Evolutionary conservation across 64 coral and sea anemone species (phyloP), one percentile per base, ranked within the genome.

Genomic region (Montipora foliosa): DNA sequence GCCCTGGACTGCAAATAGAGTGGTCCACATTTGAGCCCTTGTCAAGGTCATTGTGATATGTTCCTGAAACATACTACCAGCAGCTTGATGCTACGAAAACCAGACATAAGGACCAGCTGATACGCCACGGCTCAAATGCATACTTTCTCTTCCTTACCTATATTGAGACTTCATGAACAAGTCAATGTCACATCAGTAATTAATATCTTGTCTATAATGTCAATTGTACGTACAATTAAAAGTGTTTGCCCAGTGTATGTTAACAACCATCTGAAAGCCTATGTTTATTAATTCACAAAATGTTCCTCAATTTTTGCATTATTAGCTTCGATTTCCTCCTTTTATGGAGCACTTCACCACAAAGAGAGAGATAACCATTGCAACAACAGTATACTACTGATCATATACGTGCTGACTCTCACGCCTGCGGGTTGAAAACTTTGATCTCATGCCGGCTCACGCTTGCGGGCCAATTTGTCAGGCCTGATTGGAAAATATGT

Each of bases 291-390:
- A 14, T 44, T 76, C 37, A 9, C 19, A 76, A 76, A 76, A 44
- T 76, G 48, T 76, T 44, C 29, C 74, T 76, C 74, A 44, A 76
- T 76, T 76, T 76, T 76, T 76, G 74, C 37, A 76, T 76, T 76
- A 76, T 76, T 76, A 76, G 74, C 74, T 76, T 76, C 9, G 22
- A 76, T 76, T 76, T 3, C 74, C 74, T 76, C 29, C 74, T 76
- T 76, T 76, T 29, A 37, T 45, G 74, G 2, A 76, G 74, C 74
- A 55, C 52, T 55, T 55, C 52, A 55, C 5, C 52, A 55, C 52
- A 55, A 5, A 55, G 52, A 55, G 52, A 55, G 9, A 55, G 5
- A 55, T 55, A 10, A 55, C 52, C 52, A 55, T 55, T 55, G 52
- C 52, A 55, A 55, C 52, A 55, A 55, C 52, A 55, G 52, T 55